Conservation (phyloP, 2,113 vertebrate species). For the Salminus brasiliensis region DNA sequence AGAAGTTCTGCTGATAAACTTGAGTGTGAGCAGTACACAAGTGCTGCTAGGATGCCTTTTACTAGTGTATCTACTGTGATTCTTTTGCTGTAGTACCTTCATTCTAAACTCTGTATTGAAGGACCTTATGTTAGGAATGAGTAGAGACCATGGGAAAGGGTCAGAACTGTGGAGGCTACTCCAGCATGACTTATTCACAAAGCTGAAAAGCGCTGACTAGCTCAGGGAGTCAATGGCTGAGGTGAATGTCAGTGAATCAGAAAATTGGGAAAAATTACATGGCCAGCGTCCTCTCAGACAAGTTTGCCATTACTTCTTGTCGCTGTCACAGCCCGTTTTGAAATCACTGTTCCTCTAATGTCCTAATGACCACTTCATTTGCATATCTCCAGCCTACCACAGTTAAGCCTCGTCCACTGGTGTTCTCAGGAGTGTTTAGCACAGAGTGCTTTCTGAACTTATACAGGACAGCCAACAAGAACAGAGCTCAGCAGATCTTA, state of each 20-base stretch:
- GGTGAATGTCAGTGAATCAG: neutral
- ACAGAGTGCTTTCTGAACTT: no score
- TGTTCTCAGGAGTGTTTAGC: no score
- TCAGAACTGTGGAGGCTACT: slow-evolving; percentile 2
- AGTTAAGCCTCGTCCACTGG: no score
- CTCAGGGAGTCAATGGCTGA: neutral
- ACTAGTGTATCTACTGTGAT: neutral
- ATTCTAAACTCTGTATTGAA: neutral
- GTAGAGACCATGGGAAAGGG: neutral
- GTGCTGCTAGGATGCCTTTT: no score
- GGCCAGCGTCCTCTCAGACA: neutral
- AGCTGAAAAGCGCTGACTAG: neutral
- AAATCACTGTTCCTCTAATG: no score
- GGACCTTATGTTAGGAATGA: neutral
- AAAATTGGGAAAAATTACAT: neutral
- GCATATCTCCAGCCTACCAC: no score
- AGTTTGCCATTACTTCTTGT: no score
- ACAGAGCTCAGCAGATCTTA: no score
- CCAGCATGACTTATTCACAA: slow-evolving; percentile 10
- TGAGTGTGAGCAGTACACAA: no score
- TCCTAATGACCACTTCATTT: no score
- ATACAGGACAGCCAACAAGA: no score
- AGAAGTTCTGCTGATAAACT: neutral
- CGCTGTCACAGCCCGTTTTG: no score
- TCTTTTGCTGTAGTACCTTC: neutral